Percentiles rank a stretch among this genome's conserved stretches.
Evolutionary conservation across 1,140 invertebrate genomes (phyloP).

Genomic region (Nasonia vitripennis): DNA sequence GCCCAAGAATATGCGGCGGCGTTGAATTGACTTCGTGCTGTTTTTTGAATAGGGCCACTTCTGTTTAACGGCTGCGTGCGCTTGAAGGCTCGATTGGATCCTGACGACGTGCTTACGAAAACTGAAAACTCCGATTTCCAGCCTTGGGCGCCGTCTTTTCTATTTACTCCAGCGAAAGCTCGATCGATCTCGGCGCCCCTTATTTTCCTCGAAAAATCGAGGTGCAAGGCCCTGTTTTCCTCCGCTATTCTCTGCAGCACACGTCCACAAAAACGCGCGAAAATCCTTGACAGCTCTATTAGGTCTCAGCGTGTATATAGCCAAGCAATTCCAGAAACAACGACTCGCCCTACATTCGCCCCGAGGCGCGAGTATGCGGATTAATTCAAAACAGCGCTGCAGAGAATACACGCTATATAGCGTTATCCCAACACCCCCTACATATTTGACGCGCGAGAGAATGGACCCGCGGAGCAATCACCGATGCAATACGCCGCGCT

Average conservation of each 20-base stretch:
- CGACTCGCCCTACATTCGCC: background rate
- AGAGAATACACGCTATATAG: background rate
- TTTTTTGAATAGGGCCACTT: background rate
- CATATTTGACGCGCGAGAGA: background rate
- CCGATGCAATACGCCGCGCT: background rate
- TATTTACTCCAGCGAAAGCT: no score
- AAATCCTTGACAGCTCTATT: background rate
- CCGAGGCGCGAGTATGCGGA: background rate
- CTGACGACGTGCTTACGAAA: background rate
- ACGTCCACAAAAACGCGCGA: background rate
- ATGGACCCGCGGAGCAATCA: background rate
- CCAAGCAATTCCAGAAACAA: no score
- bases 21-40: background rate
- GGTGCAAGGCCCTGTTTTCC: background rate
- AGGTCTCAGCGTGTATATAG: no score
- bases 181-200: background rate
- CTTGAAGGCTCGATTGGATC: no score
- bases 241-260: background rate
- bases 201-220: background rate
- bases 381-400: background rate
- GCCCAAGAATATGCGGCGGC: background rate
- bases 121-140: background rate
- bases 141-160: no score
- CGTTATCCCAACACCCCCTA: background rate
- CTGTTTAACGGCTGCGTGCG: background rate